A percentile compares a stretch with the other conserved stretches of the same genome.
Evolutionary conservation across 2,113 vertebrate species (phyloP).

Genomic region (Lagopus muta): DNA sequence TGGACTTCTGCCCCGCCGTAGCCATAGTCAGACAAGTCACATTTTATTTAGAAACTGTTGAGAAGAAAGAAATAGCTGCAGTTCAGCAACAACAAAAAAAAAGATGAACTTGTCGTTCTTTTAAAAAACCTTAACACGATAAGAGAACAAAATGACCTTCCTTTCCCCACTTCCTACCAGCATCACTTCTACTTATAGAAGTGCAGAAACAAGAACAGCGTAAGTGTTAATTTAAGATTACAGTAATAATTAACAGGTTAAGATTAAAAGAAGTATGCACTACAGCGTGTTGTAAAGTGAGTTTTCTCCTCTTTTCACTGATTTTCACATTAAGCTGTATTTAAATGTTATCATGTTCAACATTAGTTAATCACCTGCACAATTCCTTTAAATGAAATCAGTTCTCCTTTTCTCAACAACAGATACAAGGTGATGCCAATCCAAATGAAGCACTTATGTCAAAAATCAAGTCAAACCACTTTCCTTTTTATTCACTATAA

Average conservation of each 20-base stretch:
- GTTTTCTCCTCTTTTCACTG: neutral
- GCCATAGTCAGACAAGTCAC: neutral
- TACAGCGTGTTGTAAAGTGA: neutral
- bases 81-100: neutral
- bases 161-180: neutral
- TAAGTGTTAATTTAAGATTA: neutral
- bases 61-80: neutral
- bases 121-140: neutral
- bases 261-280: neutral
- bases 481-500: slow-evolving; percentile 54
- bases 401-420: slow-evolving; percentile 45
- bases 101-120: neutral
- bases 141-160: neutral
- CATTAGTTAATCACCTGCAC: slow-evolving; percentile 68
- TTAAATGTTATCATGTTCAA: slow-evolving; percentile 58
- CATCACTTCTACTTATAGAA: neutral
- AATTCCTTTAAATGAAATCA: slow-evolving; percentile 70
- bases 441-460: slow-evolving; percentile 73
- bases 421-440: slow-evolving; percentile 55
- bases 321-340: slow-evolving; percentile 58
- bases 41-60: neutral
- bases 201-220: neutral
- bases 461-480: slow-evolving; percentile 71
- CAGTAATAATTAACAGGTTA: slow-evolving; percentile 14
- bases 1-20: neutral